Evolutionary conservation across 2,113 vertebrate species (phyloP), one percentile per base, ranked within the genome.

Genomic region (Brachionichthys hirsutus): DNA sequence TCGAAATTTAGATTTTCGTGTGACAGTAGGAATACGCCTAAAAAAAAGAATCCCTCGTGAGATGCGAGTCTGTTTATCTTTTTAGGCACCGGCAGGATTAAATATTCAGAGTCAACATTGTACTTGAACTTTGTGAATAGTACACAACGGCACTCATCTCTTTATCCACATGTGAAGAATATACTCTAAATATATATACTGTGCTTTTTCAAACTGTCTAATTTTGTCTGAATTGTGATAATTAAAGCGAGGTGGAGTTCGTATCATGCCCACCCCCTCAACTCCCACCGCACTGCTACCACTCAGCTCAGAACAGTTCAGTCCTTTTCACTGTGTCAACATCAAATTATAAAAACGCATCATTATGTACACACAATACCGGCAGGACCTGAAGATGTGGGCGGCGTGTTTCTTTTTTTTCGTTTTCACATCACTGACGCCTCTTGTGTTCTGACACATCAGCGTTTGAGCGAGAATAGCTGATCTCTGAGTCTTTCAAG

Each of bases 361-460:
- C 49, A 53, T 75, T 82, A 19, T 62, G 78, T 58, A 72, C 68
- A 72, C 68, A 62, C 30, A 75, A 70, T 70, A 42, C 10, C 57
- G 60, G 67, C 14, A 4, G 62, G 66, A 80, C 73, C 82, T 65
- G 51, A 42, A 62, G 75, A 77, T 80, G 90, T 90, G 84, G 89
- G 90, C 67, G 77, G 84, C 20, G 51, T 73, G 88, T 67, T 46
- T 59, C 81, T 85, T 83, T 61, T 88, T 67, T 45, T 59, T 82
- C 84, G 82, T 61, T 83, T 84, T 84, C 34, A 69, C 75, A 86
- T 79, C 77, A 74, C 81, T 77, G 83, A 85, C 87, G 80, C 85
- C 87, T 88, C 85, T 80, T 72, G 63, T 76, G 77, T 73, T 77
- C 69, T 88, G 87, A 88, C 87, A 85, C 87, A 87, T 86, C 76